These are phyloP conservation scores for Cacajao melanocephalus DNA, from an alignment of 2,797 vertebrate genomes.

Conservation along the genomic window DNA sequence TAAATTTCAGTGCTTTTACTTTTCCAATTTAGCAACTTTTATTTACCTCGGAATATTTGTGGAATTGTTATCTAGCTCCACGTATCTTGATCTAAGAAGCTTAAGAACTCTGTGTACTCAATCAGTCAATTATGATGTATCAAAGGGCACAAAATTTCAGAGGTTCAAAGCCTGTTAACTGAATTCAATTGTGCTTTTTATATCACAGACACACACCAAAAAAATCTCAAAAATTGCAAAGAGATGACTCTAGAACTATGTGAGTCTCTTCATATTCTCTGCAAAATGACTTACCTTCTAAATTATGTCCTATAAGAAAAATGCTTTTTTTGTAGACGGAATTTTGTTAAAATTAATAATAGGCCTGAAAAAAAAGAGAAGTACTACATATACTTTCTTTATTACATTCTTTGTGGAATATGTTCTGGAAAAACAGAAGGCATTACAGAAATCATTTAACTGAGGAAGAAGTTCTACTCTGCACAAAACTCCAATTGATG, in stretches of 20 bases:
- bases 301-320: slow-evolving; percentile 40
- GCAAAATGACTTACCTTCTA: slow-evolving; percentile 41
- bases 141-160: slow-evolving; percentile 17
- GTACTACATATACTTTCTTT: slow-evolving; percentile 48
- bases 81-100: neutral
- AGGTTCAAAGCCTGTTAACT: slow-evolving; percentile 40
- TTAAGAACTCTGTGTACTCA: slow-evolving; percentile 41
- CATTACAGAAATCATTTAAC: slow-evolving; percentile 56
- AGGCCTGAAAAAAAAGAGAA: neutral
- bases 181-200: slow-evolving; percentile 51
- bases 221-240: neutral
- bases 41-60: slow-evolving; percentile 26
- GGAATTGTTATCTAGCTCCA: slow-evolving; percentile 16
- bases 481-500: slow-evolving; percentile 67
- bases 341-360: slow-evolving; percentile 47
- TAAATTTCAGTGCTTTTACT: slow-evolving; percentile 9
- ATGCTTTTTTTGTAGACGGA: neutral
- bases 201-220: neutral
- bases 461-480: slow-evolving; percentile 53
- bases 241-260: slow-evolving; percentile 9
- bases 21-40: slow-evolving; percentile 6
- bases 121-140: neutral
- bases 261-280: neutral
- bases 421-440: slow-evolving; percentile 50
- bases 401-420: slow-evolving; percentile 52